Percentiles rank a stretch among this genome's conserved stretches.
Evolutionary conservation across 2,113 vertebrate genomes (phyloP).

Genomic region (Pithys albifrons): DNA sequence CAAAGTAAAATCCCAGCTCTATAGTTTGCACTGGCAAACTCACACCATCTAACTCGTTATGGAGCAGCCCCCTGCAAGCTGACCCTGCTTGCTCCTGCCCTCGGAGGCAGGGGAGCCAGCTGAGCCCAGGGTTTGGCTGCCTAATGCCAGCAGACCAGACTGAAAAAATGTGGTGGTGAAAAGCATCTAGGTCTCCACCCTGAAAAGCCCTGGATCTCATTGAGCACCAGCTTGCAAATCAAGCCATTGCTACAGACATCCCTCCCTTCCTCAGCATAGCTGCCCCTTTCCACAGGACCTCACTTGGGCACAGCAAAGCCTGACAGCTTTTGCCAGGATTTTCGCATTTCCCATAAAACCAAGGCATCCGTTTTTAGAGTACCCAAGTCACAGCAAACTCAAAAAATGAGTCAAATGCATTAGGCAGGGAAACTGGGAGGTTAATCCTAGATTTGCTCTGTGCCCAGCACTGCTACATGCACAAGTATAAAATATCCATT

Average conservation of each 20-base stretch:
- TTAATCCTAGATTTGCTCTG: constrained; percentile 78
- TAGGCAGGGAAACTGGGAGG: constrained; percentile 41
- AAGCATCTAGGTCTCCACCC: neutral
- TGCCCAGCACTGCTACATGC: constrained; percentile 55
- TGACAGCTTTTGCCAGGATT: neutral
- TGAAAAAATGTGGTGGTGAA: neutral
- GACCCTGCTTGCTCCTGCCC: neutral
- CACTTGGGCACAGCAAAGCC: neutral
- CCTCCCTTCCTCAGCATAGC: neutral
- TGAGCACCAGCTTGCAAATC: neutral
- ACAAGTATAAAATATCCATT: constrained; percentile 74
- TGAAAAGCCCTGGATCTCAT: neutral
- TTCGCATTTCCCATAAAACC: neutral
- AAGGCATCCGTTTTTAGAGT: neutral
- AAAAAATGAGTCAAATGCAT: constrained; percentile 29
- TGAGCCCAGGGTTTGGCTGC: neutral
- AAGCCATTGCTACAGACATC: neutral
- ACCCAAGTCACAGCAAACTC: constrained; percentile 35
- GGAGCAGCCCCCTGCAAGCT: neutral
- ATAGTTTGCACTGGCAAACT: neutral
- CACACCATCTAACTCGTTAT: rapidly evolving
- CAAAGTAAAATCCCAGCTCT: neutral
- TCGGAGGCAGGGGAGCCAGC: neutral
- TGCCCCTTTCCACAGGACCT: neutral
- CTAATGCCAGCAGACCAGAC: neutral